Percentiles rank a stretch among this genome's conserved stretches.
Evolutionary conservation across 1,140 invertebrate species (phyloP).

Genomic region (Agrilus planipennis): DNA sequence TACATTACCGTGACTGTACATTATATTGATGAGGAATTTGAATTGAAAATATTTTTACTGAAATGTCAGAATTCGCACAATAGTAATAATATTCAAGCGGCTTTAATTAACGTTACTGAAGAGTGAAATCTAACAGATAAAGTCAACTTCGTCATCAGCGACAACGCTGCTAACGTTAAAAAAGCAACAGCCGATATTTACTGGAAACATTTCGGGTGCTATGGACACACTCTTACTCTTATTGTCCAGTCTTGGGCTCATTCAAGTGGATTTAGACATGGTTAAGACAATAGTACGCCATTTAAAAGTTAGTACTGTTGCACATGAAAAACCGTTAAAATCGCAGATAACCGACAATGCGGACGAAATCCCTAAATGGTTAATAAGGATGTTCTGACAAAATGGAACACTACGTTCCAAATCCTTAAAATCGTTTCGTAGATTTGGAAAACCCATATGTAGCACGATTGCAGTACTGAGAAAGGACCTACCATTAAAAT

Average conservation of each 20-base stretch:
- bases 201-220: slow-evolving; percentile 20
- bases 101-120: too few species aligned
- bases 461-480: slow-evolving; percentile 2
- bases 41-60: too few species aligned
- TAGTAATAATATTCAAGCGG: too few species aligned
- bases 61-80: too few species aligned
- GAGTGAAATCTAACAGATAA: too few species aligned
- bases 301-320: slow-evolving; percentile 21
- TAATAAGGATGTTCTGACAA: slow-evolving; percentile 3
- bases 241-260: slow-evolving; percentile 12
- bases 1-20: too few species aligned
- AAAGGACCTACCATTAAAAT: slow-evolving; percentile 6
- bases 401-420: slow-evolving; percentile 6
- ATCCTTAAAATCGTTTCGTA: slow-evolving; percentile 4
- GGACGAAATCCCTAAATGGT: neutral
- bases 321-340: slow-evolving; percentile 17
- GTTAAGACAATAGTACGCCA: slow-evolving; percentile 19
- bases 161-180: slow-evolving; percentile 20
- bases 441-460: slow-evolving; percentile 2
- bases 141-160: slow-evolving; percentile 14
- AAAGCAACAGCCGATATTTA: slow-evolving; percentile 12
- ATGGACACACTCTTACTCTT: slow-evolving; percentile 20
- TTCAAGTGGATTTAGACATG: slow-evolving; percentile 8
- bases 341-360: slow-evolving; percentile 7
- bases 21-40: too few species aligned